A percentile compares a stretch with the other conserved stretches of the same genome.
Conservation (phyloP, 2,797 vertebrate species). For the Glyptemys insculpta region DNA sequence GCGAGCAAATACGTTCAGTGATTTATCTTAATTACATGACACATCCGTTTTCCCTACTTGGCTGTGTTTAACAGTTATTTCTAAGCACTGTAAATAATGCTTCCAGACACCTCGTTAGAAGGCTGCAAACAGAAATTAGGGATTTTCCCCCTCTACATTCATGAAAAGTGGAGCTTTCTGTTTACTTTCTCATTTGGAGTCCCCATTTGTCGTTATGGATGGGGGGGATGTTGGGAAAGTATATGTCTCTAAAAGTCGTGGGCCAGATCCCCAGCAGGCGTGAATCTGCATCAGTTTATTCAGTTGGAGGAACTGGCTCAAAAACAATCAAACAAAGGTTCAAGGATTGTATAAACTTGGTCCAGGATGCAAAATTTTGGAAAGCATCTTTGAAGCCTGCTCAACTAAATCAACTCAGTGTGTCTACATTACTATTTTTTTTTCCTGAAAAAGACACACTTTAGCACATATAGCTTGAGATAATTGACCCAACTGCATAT, state of each 20-base stretch:
- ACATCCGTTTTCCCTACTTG: slow-evolving; percentile 1
- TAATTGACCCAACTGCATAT: background rate
- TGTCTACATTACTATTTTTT: background rate
- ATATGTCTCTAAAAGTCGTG: background rate
- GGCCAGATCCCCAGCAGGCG: background rate
- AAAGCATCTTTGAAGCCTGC: background rate
- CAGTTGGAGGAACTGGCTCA: background rate
- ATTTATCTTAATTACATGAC: slow-evolving; percentile 54
- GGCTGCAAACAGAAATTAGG: background rate
- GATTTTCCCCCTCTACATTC: background rate
- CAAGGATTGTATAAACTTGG: background rate
- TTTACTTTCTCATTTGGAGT: background rate
- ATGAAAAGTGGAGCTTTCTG: background rate
- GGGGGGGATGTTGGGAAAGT: background rate
- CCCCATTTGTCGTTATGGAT: background rate
- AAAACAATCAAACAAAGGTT: background rate
- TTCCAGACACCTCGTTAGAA: background rate
- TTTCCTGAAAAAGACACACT: background rate
- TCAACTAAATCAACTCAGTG: background rate
- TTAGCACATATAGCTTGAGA: background rate
- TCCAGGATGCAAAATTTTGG: background rate
- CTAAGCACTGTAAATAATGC: slow-evolving; percentile 4
- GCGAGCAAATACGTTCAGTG: background rate
- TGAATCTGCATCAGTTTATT: background rate
- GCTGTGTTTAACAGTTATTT: slow-evolving; percentile 40